Evolutionary conservation across 2,888 invertebrate genomes (phyloP).

Genomic region (Tuberolachnus salignus): DNA sequence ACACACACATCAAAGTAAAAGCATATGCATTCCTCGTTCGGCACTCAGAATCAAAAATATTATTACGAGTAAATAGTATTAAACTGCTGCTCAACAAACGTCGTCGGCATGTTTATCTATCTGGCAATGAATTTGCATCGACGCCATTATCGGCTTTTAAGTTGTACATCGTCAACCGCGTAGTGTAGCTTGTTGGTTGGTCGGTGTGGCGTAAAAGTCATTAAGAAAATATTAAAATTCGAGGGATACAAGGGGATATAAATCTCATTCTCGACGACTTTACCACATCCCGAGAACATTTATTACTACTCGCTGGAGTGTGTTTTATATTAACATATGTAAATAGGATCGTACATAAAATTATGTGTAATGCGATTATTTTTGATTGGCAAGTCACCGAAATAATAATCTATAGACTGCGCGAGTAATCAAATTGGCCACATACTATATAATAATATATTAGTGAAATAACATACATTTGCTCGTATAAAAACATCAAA

Average conservation of each 20-base stretch:
- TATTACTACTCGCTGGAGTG: neutral
- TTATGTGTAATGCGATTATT: neutral
- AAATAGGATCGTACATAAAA: too few relatives aligned
- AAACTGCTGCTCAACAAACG: constrained; percentile 30
- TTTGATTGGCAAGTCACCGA: neutral
- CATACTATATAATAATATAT: too few relatives aligned
- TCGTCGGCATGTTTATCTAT: constrained; percentile 8
- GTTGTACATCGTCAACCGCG: neutral
- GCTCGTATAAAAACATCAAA: too few relatives aligned
- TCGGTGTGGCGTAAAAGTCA: neutral
- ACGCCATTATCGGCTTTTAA: constrained; percentile 20
- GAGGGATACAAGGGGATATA: neutral
- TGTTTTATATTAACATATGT: neutral
- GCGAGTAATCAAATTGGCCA: too few relatives aligned
- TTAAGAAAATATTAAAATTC: neutral
- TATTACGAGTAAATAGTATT: constrained; percentile 6
- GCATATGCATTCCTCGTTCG: too few relatives aligned
- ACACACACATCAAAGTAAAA: too few relatives aligned
- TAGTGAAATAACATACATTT: too few relatives aligned
- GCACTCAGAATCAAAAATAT: too few relatives aligned
- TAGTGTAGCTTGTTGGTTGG: neutral
- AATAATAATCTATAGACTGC: neutral
- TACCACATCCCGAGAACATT: neutral
- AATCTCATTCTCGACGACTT: neutral
- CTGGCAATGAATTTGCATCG: constrained; percentile 3